Evolutionary conservation across 2,888 invertebrate species (phyloP).

Genomic region (Anoncus sp.): DNA sequence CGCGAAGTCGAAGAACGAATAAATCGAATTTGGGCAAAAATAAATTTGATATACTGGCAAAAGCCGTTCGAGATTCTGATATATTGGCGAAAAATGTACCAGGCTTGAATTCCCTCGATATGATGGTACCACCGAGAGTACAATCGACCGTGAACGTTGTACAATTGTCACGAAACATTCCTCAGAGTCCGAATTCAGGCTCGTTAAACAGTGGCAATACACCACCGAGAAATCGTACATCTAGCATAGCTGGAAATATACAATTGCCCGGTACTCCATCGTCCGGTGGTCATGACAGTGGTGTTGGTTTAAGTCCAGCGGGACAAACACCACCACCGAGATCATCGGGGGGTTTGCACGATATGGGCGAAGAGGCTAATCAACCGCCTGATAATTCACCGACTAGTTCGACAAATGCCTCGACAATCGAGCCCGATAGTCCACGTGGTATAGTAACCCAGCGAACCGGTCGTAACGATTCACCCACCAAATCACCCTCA

Average conservation of each 20-base stretch:
- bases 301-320: slow-evolving; percentile 81
- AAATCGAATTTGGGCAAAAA: slow-evolving; percentile 72
- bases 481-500: slow-evolving; percentile 79
- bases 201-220: slow-evolving; percentile 79
- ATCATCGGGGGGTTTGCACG: slow-evolving; percentile 76
- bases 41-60: slow-evolving; percentile 77
- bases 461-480: slow-evolving; percentile 72
- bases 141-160: slow-evolving; percentile 86
- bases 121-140: slow-evolving; percentile 85
- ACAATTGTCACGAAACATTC: slow-evolving; percentile 84
- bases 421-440: slow-evolving; percentile 74
- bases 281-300: slow-evolving; percentile 81
- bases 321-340: slow-evolving; percentile 81
- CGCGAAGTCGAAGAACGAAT: slow-evolving; percentile 61
- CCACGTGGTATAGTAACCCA: slow-evolving; percentile 69
- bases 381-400: slow-evolving; percentile 79
- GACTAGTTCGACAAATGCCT: slow-evolving; percentile 73
- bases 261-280: slow-evolving; percentile 81
- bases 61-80: slow-evolving; percentile 78
- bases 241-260: slow-evolving; percentile 75
- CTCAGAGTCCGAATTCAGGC: slow-evolving; percentile 79
- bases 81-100: slow-evolving; percentile 84
- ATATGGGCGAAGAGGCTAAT: slow-evolving; percentile 80
- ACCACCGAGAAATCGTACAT: slow-evolving; percentile 78
- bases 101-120: slow-evolving; percentile 86